Evolutionary conservation across 2,797 vertebrate genomes (phyloP), one percentile per base, ranked within the genome.

Genomic region (Ptychadena robeensis): DNA sequence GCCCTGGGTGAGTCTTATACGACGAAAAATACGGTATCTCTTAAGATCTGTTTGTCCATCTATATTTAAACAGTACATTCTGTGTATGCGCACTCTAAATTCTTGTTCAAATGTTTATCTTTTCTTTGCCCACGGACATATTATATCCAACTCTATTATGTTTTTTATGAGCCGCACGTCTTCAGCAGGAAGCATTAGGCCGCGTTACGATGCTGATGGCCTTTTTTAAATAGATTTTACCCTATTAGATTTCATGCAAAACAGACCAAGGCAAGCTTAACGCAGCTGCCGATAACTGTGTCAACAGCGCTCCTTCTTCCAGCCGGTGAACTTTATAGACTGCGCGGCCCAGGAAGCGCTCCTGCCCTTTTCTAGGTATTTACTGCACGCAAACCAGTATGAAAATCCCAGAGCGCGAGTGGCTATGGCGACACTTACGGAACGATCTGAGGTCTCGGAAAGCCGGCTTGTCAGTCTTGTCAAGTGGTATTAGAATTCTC

Each of bases 361-460:
- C 53, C 14, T 9, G 64, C 22, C 38, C 48, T 71, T 31, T 30
- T 15, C 25, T 66, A 66, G 35, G 53, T 69, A 61, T 59, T 69
- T 75, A 59, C 44, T 61, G 65, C 72, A 61, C 59, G 32, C 59
- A 76, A 61, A 61, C 34, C 67, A 22, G 11, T 76, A 59, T 72
- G 38, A 67, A 77, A 70, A 82, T 82, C 73, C 53, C 28, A 11
- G 64, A 2, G 63, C 27, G 38, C 27, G 22, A 40, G 31, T 9
- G 53, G 81, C 53, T 18, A 35, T 2, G 81, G 65, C 34, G 67
- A 82, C 81, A 82, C 48, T 53, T 53, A n/a, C 59, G 35, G 64
- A 75, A 63, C 78, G 81, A 82, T 82, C 57, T 71, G 35, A 77
- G 74, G 74, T 72, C 81, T 78, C 12, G 40, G 81, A 12, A 78